These are phyloP conservation scores for Wiebesia pumilae DNA, from an alignment of 1,140 invertebrate species.

Conservation along the genomic window DNA sequence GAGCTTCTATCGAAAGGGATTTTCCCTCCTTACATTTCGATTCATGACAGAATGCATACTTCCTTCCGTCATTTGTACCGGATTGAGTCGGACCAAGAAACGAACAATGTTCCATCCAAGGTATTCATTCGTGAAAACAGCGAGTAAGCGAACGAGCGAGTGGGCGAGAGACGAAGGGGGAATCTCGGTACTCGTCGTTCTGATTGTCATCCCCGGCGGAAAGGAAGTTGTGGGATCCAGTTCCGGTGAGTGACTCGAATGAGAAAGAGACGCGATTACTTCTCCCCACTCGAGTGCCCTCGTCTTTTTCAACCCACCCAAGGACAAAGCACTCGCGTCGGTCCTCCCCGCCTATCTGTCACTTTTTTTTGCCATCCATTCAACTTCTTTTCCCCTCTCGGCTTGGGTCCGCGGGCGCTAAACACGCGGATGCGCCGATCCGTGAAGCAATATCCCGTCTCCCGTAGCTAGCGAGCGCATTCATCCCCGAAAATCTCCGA, in stretches of 20 bases:
- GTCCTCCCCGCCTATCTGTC: too few relatives aligned
- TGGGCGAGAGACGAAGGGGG: neutral
- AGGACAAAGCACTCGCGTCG: neutral
- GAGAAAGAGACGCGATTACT: slow-evolving; percentile 14
- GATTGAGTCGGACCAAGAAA: slow-evolving; percentile 5
- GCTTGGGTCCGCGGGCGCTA: neutral
- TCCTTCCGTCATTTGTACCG: neutral
- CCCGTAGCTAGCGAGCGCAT: neutral
- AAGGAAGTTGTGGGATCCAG: slow-evolving; percentile 43
- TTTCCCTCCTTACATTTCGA: neutral
- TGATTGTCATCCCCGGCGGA: slow-evolving; percentile 38
- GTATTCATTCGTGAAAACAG: slow-evolving; percentile 2
- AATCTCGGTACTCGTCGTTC: neutral
- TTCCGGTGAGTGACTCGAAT: slow-evolving; percentile 39
- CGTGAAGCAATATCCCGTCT: slow-evolving; percentile 48
- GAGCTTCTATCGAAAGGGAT: neutral
- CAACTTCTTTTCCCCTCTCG: neutral
- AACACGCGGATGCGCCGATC: slow-evolving; percentile 4
- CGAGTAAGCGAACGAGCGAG: neutral
- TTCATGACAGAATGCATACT: neutral
- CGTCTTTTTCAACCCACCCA: neutral
- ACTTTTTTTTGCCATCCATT: slow-evolving; percentile 9
- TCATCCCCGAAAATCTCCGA: slow-evolving; percentile 13
- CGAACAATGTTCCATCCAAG: neutral
- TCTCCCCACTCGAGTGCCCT: neutral